phyloP scores from a whole-genome alignment of 92 coral and sea anemone genomes.

The Bergia puertoricense region DNA sequence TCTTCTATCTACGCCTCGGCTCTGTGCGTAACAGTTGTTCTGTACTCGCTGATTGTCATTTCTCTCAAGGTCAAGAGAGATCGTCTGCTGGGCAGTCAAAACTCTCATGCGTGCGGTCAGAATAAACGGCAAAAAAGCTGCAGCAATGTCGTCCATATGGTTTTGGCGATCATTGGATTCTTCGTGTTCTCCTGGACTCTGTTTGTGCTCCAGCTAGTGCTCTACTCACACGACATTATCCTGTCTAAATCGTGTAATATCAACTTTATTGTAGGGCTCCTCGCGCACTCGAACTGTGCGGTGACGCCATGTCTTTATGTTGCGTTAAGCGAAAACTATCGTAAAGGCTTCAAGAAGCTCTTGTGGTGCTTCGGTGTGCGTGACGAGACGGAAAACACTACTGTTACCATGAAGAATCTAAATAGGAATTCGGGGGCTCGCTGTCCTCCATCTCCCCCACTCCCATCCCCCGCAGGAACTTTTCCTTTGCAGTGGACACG shows the following conservation, averaged over 20 bases:
- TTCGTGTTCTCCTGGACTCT: slow-evolving; percentile 36
- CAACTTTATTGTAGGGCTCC: slow-evolving; percentile 22
- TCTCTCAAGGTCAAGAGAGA: slow-evolving; percentile 35
- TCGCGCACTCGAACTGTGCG: slow-evolving; percentile 38
- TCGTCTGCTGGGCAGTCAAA: slow-evolving; percentile 2
- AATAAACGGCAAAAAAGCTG: slow-evolving; percentile 17
- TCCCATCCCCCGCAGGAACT: neutral
- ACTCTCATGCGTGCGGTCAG: slow-evolving; percentile 11
- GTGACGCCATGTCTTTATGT: slow-evolving; percentile 29
- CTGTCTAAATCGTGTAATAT: slow-evolving; percentile 36
- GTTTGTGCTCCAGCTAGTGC: slow-evolving; percentile 29
- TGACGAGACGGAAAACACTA: neutral
- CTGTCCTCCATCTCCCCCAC: neutral
- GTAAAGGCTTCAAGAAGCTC: slow-evolving; percentile 18
- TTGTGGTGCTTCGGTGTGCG: neutral
- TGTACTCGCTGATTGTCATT: slow-evolving; percentile 26
- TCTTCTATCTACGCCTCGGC: slow-evolving; percentile 31
- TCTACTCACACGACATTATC: slow-evolving; percentile 24
- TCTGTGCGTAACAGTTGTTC: slow-evolving; percentile 10
- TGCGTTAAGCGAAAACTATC: slow-evolving; percentile 30
- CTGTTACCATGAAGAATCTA: neutral
- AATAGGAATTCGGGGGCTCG: neutral
- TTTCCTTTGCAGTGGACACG: slow-evolving; percentile 13
- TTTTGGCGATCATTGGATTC: slow-evolving; percentile 36
- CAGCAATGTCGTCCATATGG: slow-evolving; percentile 34